Conservation (phyloP, 2,797 vertebrate species). For the Tamandua tetradactyla region DNA sequence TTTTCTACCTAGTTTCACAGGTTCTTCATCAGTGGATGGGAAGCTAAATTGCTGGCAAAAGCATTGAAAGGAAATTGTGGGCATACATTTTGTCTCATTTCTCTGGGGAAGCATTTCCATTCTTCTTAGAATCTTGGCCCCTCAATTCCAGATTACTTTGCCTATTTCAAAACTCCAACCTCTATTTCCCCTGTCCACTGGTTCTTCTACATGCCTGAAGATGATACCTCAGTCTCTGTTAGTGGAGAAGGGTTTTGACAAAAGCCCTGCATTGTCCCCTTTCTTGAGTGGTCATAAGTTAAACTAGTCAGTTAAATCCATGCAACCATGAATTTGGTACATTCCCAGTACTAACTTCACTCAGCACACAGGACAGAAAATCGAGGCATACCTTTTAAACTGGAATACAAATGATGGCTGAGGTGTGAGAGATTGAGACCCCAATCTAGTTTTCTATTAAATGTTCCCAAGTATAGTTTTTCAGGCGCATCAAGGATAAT, state of each 20-base stretch:
- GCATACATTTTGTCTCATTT: background rate
- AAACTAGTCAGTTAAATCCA: background rate
- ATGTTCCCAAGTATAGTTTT: background rate
- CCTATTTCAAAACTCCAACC: background rate
- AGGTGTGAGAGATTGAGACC: background rate
- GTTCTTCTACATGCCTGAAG: background rate
- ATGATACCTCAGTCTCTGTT: background rate
- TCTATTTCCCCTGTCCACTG: background rate
- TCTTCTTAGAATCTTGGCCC: background rate
- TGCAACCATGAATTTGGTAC: background rate
- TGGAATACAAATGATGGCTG: background rate
- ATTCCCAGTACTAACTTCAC: background rate
- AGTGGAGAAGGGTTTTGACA: background rate
- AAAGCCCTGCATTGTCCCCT: background rate
- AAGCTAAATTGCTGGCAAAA: background rate
- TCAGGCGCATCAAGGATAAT: background rate
- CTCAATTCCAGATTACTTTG: background rate
- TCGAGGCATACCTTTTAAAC: background rate
- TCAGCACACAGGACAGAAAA: background rate
- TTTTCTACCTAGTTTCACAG: background rate
- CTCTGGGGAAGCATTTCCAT: background rate
- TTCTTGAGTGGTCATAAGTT: background rate
- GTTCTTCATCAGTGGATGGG: background rate
- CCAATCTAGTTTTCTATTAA: background rate
- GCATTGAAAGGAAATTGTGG: background rate